A percentile compares a stretch with the other conserved stretches of the same genome.
Conservation (phyloP, 2,797 vertebrate genomes). For the Capromys pilorides region DNA sequence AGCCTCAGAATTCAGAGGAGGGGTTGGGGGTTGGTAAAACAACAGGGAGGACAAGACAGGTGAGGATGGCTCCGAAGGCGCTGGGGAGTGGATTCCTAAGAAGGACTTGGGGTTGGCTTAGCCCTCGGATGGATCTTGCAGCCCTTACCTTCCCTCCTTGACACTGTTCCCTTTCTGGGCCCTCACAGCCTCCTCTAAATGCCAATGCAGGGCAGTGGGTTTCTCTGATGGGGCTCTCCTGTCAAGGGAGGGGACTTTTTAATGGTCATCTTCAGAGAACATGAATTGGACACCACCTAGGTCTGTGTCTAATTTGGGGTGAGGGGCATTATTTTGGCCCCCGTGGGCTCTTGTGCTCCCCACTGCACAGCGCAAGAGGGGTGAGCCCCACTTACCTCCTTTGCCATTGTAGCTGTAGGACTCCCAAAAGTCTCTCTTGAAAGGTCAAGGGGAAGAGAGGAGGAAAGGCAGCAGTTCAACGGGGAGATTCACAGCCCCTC, state of each 20-base stretch:
- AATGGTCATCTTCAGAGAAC: not conserved
- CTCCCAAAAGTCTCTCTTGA: slow-evolving; percentile 81
- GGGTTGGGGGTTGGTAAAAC: not conserved
- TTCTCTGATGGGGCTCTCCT: not conserved
- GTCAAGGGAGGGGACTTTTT: slow-evolving; percentile 18
- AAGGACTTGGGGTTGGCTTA: not conserved
- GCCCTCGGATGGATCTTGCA: not conserved
- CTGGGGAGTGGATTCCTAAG: not conserved
- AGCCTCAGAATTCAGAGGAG: slow-evolving; percentile 55
- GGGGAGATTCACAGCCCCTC: not conserved
- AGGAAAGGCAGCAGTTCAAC: not conserved
- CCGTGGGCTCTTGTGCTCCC: not conserved
- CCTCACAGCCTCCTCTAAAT: not conserved
- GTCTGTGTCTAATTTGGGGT: not conserved
- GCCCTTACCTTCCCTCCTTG: not conserved
- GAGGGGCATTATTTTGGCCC: not conserved
- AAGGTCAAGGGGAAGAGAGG: not conserved
- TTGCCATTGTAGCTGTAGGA: slow-evolving; percentile 82
- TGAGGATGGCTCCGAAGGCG: slow-evolving; percentile 13
- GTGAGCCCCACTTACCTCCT: slow-evolving; percentile 71
- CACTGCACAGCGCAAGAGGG: too few species aligned
- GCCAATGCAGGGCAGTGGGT: not conserved
- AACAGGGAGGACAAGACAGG: slow-evolving; percentile 31
- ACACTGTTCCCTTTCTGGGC: not conserved
- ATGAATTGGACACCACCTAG: not conserved